A percentile compares a stretch with the other conserved stretches of the same genome.
Conservation (phyloP, 2,888 invertebrate species). For the Phalera bucephala region DNA sequence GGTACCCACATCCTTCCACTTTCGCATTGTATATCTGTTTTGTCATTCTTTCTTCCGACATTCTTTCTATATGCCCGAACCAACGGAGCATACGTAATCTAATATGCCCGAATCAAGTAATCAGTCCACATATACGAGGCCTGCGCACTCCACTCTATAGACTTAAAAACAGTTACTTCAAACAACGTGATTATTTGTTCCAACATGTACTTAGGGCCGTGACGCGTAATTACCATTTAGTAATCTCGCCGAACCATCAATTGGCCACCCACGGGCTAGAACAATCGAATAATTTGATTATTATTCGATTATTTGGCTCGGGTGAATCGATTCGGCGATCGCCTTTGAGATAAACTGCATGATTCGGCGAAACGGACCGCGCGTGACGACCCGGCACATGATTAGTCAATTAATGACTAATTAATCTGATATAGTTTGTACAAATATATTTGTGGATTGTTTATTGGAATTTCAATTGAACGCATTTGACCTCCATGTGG, state of each 20-base stretch:
- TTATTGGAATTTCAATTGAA: too few species aligned
- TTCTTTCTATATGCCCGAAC: too few species aligned
- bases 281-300: conserved; percentile 62
- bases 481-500: too few species aligned
- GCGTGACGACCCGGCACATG: conserved; percentile 47
- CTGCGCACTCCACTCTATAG: too few species aligned
- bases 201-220: conserved; percentile 35
- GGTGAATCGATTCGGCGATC: conserved; percentile 64
- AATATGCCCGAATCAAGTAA: too few species aligned
- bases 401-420: conserved; percentile 60
- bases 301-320: conserved; percentile 71
- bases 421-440: conserved; percentile 35
- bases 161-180: too few species aligned
- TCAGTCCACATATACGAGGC: too few species aligned
- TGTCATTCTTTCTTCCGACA: too few species aligned
- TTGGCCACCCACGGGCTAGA: conserved; percentile 64
- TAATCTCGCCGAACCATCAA: conserved; percentile 48
- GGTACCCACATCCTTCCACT: too few species aligned
- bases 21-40: too few species aligned
- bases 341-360: conserved; percentile 60
- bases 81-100: too few species aligned
- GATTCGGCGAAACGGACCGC: conserved; percentile 48
- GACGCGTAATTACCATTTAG: conserved; percentile 57
- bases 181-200: conserved; percentile 40
- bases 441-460: background rate